phyloP scores from a whole-genome alignment of 2,113 vertebrate genomes.

The Rhegmatorhina hoffmannsi region DNA sequence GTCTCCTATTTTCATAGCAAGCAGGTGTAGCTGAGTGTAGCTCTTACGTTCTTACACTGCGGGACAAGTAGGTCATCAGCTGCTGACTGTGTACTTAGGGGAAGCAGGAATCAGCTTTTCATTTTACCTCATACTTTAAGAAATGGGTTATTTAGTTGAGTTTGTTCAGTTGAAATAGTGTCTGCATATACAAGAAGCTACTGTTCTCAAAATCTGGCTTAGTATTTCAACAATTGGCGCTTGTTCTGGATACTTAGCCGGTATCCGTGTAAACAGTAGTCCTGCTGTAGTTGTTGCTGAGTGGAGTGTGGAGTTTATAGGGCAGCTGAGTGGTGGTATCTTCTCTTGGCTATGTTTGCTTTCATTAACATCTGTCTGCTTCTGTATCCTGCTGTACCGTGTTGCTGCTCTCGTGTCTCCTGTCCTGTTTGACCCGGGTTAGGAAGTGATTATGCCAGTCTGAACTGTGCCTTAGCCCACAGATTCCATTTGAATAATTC shows the following conservation, averaged over 20 bases:
- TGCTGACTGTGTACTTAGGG: not conserved
- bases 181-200: not conserved
- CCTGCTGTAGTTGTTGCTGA: not conserved
- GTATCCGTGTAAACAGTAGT: not conserved
- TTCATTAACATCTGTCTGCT: not conserved
- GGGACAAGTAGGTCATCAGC: constrained; percentile 14
- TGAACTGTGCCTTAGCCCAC: not conserved
- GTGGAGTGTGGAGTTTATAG: not conserved
- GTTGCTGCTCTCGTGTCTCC: not conserved
- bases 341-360: not conserved
- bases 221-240: constrained; percentile 9
- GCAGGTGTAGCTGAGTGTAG: not conserved
- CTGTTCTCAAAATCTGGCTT: constrained; percentile 56
- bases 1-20: not conserved
- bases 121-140: not conserved
- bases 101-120: constrained; percentile 15
- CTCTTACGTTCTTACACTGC: not conserved
- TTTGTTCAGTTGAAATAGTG: not conserved
- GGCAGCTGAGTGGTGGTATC: not conserved
- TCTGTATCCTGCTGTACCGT: not conserved
- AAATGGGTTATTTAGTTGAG: not conserved
- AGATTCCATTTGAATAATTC: not conserved
- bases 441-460: not conserved
- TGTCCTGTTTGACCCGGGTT: not conserved
- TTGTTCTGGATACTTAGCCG: constrained; percentile 21